These are phyloP conservation scores for Scortum barcoo DNA, from an alignment of 2,113 vertebrate species.

Conservation along the genomic window DNA sequence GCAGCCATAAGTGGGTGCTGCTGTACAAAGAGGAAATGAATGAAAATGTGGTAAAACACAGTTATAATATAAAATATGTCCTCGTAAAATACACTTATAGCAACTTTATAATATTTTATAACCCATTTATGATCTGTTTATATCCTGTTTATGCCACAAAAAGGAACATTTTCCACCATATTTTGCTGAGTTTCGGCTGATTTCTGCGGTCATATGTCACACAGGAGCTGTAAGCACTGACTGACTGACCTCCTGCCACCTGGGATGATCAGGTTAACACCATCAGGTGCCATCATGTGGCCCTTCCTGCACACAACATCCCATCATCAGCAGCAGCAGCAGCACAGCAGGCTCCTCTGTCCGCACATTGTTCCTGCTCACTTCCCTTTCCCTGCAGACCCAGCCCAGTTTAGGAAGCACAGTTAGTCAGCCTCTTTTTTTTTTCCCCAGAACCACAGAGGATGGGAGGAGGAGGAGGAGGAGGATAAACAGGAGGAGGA, in stretches of 20 bases:
- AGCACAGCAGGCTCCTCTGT: background rate
- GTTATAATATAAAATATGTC: background rate
- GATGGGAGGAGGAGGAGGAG: slow-evolving; percentile 51
- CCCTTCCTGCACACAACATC: too few relatives aligned
- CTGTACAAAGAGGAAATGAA: background rate
- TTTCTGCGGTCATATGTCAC: background rate
- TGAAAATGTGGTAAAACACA: too few relatives aligned
- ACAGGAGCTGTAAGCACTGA: background rate
- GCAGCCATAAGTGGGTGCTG: background rate
- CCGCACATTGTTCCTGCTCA: slow-evolving; percentile 24
- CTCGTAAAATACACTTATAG: background rate
- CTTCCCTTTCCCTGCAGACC: slow-evolving; percentile 36
- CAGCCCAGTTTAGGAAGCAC: slow-evolving; percentile 80
- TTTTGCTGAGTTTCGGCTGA: too few relatives aligned
- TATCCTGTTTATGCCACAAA: too few relatives aligned
- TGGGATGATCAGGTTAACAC: background rate
- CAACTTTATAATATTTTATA: background rate
- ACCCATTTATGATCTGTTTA: too few relatives aligned
- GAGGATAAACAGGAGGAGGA: slow-evolving; percentile 63
- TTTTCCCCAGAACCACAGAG: slow-evolving; percentile 28
- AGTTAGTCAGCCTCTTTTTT: slow-evolving; percentile 67
- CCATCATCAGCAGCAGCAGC: too few relatives aligned
- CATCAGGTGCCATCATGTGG: slow-evolving; percentile 11
- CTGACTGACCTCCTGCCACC: background rate
- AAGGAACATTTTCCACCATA: too few relatives aligned